phyloP scores from a whole-genome alignment of 2,888 invertebrate genomes.

The Polyploca ridens region DNA sequence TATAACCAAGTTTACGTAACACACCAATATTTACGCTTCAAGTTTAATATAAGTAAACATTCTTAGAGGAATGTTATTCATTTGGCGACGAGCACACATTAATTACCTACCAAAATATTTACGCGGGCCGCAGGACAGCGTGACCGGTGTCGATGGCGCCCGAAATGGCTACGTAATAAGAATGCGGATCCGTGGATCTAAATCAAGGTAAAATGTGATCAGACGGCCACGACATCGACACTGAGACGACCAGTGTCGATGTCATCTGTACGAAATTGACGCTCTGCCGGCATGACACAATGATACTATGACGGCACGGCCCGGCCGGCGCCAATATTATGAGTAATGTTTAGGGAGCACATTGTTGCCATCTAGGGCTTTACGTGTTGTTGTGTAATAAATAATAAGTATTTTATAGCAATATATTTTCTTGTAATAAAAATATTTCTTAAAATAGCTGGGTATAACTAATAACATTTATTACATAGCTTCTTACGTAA shows the following conservation, averaged over 20 bases:
- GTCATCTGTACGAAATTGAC: slow-evolving; percentile 36
- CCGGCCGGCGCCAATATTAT: slow-evolving; percentile 1
- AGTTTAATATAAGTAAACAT: slow-evolving; percentile 49
- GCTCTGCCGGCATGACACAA: slow-evolving; percentile 19
- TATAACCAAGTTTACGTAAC: slow-evolving; percentile 15
- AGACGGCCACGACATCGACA: slow-evolving; percentile 53
- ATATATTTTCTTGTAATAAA: not conserved
- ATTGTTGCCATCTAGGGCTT: not conserved
- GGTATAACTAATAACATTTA: not conserved
- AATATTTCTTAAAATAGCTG: too few relatives aligned
- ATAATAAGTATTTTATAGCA: not conserved
- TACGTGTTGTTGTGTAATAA: not conserved
- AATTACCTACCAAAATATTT: slow-evolving; percentile 81
- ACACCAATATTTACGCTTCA: slow-evolving; percentile 33
- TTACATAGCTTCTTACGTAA: not conserved
- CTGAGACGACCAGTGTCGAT: slow-evolving; percentile 41
- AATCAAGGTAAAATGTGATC: slow-evolving; percentile 77
- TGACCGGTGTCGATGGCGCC: slow-evolving; percentile 63
- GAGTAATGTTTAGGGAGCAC: not conserved
- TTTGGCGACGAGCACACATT: slow-evolving; percentile 64
- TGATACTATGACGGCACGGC: slow-evolving; percentile 11
- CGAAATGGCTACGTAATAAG: slow-evolving; percentile 71
- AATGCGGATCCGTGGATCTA: slow-evolving; percentile 80
- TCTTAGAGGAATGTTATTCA: slow-evolving; percentile 55
- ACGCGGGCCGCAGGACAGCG: slow-evolving; percentile 60